These are phyloP conservation scores for Drosophila teissieri DNA, from an alignment of 1,140 invertebrate genomes.

Conservation along the genomic window DNA sequence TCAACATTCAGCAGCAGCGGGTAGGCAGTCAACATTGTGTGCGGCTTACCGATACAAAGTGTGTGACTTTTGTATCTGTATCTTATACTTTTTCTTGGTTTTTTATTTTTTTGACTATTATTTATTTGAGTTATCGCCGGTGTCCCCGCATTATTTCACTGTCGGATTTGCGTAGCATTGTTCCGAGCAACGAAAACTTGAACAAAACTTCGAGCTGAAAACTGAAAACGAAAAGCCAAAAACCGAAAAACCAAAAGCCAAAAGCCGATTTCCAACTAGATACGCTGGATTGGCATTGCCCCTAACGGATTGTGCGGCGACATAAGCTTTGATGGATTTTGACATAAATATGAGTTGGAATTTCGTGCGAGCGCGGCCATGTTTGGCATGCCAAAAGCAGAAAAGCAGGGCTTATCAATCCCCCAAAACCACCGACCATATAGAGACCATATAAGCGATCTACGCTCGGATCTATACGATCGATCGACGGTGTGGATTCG, in stretches of 20 bases:
- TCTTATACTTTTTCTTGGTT: conserved; percentile 10
- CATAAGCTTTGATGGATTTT: conserved; percentile 83
- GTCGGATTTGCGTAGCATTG: conserved; percentile 78
- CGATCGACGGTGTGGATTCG: conserved; percentile 13
- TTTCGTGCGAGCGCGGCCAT: conserved; percentile 59
- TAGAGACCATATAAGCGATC: conserved; percentile 52
- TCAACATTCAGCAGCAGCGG: conserved; percentile 30
- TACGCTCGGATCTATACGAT: conserved; percentile 17
- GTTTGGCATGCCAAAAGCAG: conserved; percentile 53
- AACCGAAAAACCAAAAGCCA: conserved; percentile 46
- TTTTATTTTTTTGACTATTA: conserved; percentile 27
- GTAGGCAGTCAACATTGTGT: conserved; percentile 39
- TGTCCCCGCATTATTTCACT: conserved; percentile 73
- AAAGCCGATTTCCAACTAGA: conserved; percentile 51
- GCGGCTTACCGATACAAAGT: conserved; percentile 29
- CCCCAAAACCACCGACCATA: not conserved
- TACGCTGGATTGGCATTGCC: conserved; percentile 38
- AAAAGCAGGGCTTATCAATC: conserved; percentile 63
- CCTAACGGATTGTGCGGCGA: conserved; percentile 72
- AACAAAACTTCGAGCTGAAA: conserved; percentile 24
- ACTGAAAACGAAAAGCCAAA: conserved; percentile 46
- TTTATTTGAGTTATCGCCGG: conserved; percentile 49
- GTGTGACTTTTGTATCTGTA: conserved; percentile 19
- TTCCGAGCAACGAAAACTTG: conserved; percentile 40
- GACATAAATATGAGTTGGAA: conserved; percentile 82